These are phyloP conservation scores for Dolichomitus sp. DNA, from an alignment of 2,888 invertebrate species.

Conservation along the genomic window DNA sequence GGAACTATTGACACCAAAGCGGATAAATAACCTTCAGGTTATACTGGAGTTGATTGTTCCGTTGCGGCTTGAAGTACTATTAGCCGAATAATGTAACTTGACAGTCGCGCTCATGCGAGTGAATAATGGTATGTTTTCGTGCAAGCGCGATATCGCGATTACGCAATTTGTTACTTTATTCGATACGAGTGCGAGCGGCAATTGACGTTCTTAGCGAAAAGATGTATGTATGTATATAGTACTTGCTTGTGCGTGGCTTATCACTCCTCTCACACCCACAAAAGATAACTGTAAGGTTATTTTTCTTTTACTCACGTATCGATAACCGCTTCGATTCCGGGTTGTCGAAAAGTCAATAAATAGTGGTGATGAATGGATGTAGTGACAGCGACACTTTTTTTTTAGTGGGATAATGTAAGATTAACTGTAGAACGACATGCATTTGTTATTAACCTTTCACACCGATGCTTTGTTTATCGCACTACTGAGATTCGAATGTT, in stretches of 20 bases:
- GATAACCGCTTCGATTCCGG: background rate
- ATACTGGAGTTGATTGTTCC: background rate
- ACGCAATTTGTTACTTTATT: background rate
- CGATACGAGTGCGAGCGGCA: background rate
- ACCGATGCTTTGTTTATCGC: background rate
- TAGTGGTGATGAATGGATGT: background rate
- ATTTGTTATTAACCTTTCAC: conserved; percentile 11
- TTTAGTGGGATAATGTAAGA: background rate
- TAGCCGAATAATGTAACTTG: background rate
- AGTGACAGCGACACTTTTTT: background rate
- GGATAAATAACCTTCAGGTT: background rate
- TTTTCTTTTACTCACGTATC: conserved; percentile 21
- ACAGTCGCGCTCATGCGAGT: background rate
- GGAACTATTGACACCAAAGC: background rate
- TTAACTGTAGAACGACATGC: background rate
- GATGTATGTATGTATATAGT: conserved; percentile 1
- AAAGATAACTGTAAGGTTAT: background rate
- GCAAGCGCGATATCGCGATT: background rate
- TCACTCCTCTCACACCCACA: background rate
- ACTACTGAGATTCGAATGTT: background rate
- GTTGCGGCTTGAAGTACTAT: background rate
- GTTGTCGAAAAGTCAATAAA: background rate
- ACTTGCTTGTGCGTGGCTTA: conserved; percentile 6
- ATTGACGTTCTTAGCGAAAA: background rate
- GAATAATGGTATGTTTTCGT: background rate